Evolutionary conservation across 2,113 vertebrate species (phyloP).

Genomic region (Gambusia holbrooki): DNA sequence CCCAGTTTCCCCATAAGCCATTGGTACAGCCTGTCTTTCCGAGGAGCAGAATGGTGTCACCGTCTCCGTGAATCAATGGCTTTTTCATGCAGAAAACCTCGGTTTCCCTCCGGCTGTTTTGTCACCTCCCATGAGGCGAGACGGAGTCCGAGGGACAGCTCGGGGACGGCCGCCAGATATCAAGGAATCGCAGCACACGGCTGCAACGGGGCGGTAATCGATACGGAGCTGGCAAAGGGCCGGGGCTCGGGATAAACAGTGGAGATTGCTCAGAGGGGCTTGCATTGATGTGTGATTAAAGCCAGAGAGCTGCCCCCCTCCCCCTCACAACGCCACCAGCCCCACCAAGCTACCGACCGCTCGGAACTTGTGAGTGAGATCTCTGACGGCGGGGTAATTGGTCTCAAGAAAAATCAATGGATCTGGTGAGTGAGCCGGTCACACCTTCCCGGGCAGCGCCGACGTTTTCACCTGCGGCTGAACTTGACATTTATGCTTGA

Average conservation of each 20-base stretch:
- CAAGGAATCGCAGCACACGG: slow-evolving; percentile 38
- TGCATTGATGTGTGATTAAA: slow-evolving; percentile 79
- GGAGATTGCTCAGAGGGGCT: slow-evolving; percentile 67
- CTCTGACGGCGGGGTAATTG: slow-evolving; percentile 77
- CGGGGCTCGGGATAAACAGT: slow-evolving; percentile 68
- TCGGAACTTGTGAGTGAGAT: slow-evolving; percentile 74
- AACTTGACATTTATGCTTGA: slow-evolving; percentile 64
- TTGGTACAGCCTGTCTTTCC: slow-evolving; percentile 2
- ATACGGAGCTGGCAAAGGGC: slow-evolving; percentile 63
- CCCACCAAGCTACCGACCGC: slow-evolving; percentile 15
- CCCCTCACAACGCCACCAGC: slow-evolving; percentile 9
- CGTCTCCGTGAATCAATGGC: slow-evolving; percentile 70
- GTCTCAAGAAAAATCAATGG: slow-evolving; percentile 72
- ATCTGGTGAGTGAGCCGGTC: slow-evolving; percentile 61
- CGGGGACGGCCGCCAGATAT: slow-evolving; percentile 53
- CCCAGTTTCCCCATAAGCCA: slow-evolving; percentile 37
- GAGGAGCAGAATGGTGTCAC: slow-evolving; percentile 53
- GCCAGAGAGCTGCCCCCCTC: slow-evolving; percentile 48
- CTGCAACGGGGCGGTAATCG: slow-evolving; percentile 59
- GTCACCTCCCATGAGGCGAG: slow-evolving; percentile 28
- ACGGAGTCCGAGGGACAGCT: slow-evolving; percentile 25
- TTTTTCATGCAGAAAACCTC: slow-evolving; percentile 69
- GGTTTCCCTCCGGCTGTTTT: slow-evolving; percentile 43
- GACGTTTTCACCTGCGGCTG: slow-evolving; percentile 59
- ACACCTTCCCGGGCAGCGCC: slow-evolving; percentile 33